Base-by-base conservation (phyloP, 2,113 vertebrate species). In the Vulpes lagopus region DNA sequence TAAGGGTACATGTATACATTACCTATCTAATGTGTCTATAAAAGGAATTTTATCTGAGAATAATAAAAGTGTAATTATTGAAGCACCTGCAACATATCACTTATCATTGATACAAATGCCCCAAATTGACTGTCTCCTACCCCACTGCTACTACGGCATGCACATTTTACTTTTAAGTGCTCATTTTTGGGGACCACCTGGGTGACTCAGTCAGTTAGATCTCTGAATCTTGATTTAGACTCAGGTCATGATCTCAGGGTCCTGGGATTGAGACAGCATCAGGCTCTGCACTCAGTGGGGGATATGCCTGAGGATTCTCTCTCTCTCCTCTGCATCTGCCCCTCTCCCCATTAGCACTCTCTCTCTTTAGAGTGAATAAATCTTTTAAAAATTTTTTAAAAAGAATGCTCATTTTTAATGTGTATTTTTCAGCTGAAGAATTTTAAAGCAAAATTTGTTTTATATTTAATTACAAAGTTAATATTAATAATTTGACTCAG, bases 161-260 rank as follows among this genome's bases (percentile, higher is more conserved):
- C 12, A n/a, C 30, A 79, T 95, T 89, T 92, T 83, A 59, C 38
- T 35, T 94, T 38, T 38, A 64, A 88, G 60, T 82, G 88, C 49
- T 91, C 27, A 87, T n/a, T 57, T 73, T 65, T 0, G 32, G 32
- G 59, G 32, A 8, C 16, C 16, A 35, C 67, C 32, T n/a, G 30
- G 16, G 65, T 69, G 65, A 15, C 32, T 69, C 65, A 69, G 65
- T 67, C 65, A 67, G 65, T 69, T 69, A 69, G n/a, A 32, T 32
- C 25, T 69, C 65, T 3, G 16, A 67, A 30, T n/a, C 65, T 69
- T 69, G 32, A 69, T n/a, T 69, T n/a, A n/a, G 65, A 16, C 30
- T 69, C 65, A 4, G 7, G 16, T 69, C 32, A n/a, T n/a, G 7
- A 67, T n/a, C 65, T 69, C 65, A 69, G 65, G n/a, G 16, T 32